Conservation (phyloP, 2,113 vertebrate species). For the Dromaius novaehollandiae region DNA sequence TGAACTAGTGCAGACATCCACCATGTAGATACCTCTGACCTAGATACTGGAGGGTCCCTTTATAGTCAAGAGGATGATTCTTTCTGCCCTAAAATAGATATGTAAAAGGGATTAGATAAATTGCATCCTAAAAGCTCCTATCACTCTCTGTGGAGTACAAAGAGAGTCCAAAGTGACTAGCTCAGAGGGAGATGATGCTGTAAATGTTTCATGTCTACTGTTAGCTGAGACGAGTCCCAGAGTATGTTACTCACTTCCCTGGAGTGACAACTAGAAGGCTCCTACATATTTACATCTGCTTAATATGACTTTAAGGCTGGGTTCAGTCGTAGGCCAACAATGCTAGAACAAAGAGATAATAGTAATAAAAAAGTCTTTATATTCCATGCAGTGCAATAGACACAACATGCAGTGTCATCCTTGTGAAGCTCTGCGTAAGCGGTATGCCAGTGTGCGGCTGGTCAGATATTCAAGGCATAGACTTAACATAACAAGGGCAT, state of each 20-base stretch:
- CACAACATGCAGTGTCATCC: accelerated
- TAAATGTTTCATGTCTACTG: background rate
- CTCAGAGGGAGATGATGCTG: background rate
- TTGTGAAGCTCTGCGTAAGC: accelerated
- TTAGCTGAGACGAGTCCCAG: background rate
- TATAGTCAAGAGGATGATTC: background rate
- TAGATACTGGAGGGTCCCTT: background rate
- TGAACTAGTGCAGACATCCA: background rate
- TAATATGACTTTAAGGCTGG: background rate
- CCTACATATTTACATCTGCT: background rate
- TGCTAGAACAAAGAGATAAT: background rate
- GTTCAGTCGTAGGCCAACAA: background rate
- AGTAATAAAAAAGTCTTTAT: background rate
- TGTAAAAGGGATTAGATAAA: background rate
- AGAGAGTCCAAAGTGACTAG: background rate
- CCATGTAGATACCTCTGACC: background rate
- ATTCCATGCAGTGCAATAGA: background rate
- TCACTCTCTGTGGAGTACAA: background rate
- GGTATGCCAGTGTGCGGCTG: accelerated
- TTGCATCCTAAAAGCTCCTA: background rate
- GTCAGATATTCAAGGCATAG: background rate
- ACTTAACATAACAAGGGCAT: background rate
- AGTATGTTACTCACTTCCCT: background rate
- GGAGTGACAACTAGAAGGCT: background rate
- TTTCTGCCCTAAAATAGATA: background rate